These are phyloP conservation scores for Bubo scandiacus DNA, from an alignment of 2,113 vertebrate genomes.

Conservation along the genomic window DNA sequence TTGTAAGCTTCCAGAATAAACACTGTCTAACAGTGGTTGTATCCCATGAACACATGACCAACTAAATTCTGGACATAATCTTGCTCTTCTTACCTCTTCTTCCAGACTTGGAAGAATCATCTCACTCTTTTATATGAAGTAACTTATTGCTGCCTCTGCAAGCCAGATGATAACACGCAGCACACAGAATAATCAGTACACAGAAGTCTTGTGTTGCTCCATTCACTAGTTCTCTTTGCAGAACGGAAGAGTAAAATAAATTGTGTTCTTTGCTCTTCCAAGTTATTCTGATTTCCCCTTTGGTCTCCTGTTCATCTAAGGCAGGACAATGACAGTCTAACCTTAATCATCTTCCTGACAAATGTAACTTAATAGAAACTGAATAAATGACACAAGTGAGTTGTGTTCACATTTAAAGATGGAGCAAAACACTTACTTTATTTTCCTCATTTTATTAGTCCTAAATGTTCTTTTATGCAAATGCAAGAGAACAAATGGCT, in stretches of 20 bases:
- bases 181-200: background rate
- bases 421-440: background rate
- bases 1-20: background rate
- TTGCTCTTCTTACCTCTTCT: background rate
- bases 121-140: background rate
- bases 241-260: background rate
- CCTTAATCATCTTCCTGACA: background rate
- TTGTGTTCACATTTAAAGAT: background rate
- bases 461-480: background rate
- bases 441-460: background rate
- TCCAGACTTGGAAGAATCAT: background rate
- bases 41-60: background rate
- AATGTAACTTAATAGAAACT: background rate
- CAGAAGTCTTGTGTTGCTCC: background rate
- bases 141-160: background rate
- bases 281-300: background rate
- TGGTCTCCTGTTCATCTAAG: background rate
- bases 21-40: background rate
- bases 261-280: background rate
- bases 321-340: background rate
- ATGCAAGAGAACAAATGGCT: background rate
- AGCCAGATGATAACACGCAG: background rate
- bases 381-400: background rate
- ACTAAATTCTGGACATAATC: background rate
- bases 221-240: background rate